Percentiles rank a stretch among this genome's conserved stretches.
Evolutionary conservation across 2,797 vertebrate genomes (phyloP).

Genomic region (Lemur catta): DNA sequence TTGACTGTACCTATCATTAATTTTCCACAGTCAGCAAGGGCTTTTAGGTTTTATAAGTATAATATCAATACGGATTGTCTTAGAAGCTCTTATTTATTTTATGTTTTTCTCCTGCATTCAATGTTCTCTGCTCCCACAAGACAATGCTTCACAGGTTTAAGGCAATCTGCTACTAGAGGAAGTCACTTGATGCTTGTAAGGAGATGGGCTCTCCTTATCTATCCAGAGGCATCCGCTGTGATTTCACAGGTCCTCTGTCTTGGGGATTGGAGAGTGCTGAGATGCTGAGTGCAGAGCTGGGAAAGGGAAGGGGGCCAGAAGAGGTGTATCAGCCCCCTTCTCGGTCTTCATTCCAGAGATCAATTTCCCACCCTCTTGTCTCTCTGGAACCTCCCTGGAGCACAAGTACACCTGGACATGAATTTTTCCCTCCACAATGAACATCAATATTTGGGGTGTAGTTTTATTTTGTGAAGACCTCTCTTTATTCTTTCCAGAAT

Average conservation of each 20-base stretch:
- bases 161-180: neutral
- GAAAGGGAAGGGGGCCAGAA: neutral
- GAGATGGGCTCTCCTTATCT: neutral
- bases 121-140: neutral
- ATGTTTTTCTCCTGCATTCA: slow-evolving; percentile 46
- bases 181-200: neutral
- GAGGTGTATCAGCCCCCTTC: neutral
- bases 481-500: slow-evolving; percentile 55
- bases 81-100: slow-evolving; percentile 68
- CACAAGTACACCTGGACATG: neutral
- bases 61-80: slow-evolving; percentile 67
- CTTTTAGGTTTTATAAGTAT: slow-evolving; percentile 72
- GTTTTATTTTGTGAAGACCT: slow-evolving; percentile 58
- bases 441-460: neutral
- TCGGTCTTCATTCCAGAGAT: slow-evolving; percentile 78
- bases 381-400: slow-evolving; percentile 60
- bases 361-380: slow-evolving; percentile 82
- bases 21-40: slow-evolving; percentile 73
- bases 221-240: neutral
- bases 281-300: neutral
- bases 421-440: neutral
- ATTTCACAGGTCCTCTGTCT: neutral
- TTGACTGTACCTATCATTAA: slow-evolving; percentile 75
- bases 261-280: neutral
- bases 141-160: slow-evolving; percentile 52